A percentile compares a stretch with the other conserved stretches of the same genome.
These are phyloP conservation scores for Rattus rattus DNA, from an alignment of 2,113 vertebrate genomes.

Conservation along the genomic window DNA sequence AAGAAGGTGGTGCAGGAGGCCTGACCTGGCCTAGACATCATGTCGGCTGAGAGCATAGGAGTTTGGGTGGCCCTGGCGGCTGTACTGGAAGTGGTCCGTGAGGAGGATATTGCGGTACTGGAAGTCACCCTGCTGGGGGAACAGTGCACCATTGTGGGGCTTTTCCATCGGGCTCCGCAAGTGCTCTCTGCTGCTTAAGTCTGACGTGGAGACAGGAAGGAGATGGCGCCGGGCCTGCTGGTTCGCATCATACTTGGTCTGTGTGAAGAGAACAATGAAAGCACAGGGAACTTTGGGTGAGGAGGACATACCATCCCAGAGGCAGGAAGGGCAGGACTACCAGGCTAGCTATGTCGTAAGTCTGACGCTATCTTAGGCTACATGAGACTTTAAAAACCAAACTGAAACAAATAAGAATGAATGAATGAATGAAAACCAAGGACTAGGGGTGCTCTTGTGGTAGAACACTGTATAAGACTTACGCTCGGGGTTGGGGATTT, in stretches of 20 bases:
- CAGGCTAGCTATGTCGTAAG: not conserved
- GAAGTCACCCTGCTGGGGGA: conserved; percentile 87
- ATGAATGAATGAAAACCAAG: not conserved
- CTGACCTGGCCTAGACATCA: conserved; percentile 88
- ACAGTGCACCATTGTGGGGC: conserved; percentile 90
- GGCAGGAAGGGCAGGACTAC: not conserved
- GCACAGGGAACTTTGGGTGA: rapidly evolving
- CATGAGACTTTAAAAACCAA: not conserved
- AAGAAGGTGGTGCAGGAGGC: not conserved
- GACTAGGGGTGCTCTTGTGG: too few species aligned
- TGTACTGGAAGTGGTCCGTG: conserved; percentile 95
- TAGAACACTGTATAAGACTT: not conserved
- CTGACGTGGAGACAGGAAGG: conserved; percentile 90
- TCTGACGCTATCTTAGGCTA: not conserved
- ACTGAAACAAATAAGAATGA: not conserved
- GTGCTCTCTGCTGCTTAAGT: conserved; percentile 89
- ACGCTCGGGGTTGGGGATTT: not conserved
- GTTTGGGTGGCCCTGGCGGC: conserved; percentile 89
- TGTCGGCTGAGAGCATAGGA: conserved; percentile 90
- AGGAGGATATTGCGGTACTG: conserved; percentile 91
- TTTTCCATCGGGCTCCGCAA: conserved; percentile 85
- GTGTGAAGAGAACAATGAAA: not conserved
- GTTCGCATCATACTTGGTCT: conserved; percentile 91
- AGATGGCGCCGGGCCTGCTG: conserved; percentile 93
- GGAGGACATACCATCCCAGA: not conserved